Percentiles rank a stretch among this genome's conserved stretches.
These are phyloP conservation scores for Anorthoa munda DNA, from an alignment of 2,888 invertebrate species.

Conservation along the genomic window DNA sequence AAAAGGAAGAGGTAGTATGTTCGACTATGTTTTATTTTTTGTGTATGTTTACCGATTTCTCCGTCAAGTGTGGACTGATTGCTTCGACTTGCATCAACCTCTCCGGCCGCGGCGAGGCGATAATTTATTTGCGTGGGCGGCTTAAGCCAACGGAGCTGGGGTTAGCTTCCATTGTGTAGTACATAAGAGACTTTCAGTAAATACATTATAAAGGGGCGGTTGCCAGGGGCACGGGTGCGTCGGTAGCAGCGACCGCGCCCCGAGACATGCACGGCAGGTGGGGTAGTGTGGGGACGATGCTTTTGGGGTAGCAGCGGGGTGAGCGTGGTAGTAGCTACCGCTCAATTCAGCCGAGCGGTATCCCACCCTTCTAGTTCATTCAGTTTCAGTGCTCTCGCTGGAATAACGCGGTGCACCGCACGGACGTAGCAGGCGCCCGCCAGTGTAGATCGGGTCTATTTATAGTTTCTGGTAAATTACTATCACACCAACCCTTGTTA, in stretches of 20 bases:
- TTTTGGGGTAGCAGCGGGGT: neutral
- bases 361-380: neutral
- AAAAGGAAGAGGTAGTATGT: too few relatives aligned
- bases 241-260: constrained; percentile 6
- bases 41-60: too few relatives aligned
- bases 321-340: neutral
- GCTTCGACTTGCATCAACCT: neutral
- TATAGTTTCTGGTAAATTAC: neutral
- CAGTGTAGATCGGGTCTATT: neutral
- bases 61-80: too few relatives aligned
- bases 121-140: constrained; percentile 15
- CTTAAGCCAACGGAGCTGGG: neutral
- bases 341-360: neutral
- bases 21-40: too few relatives aligned
- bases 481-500: too few relatives aligned
- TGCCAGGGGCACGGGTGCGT: constrained; percentile 5
- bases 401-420: neutral
- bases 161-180: constrained; percentile 13
- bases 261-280: neutral
- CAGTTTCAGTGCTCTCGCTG: neutral
- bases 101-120: neutral
- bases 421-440: neutral
- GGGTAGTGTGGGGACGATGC: neutral
- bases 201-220: constrained; percentile 32
- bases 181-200: constrained; percentile 24